Evolutionary conservation across 30 jellyfish, hydroid and myxozoan genomes (phyloP), one percentile per base, ranked within the genome.

Genomic region (Catostylus mosaicus): DNA sequence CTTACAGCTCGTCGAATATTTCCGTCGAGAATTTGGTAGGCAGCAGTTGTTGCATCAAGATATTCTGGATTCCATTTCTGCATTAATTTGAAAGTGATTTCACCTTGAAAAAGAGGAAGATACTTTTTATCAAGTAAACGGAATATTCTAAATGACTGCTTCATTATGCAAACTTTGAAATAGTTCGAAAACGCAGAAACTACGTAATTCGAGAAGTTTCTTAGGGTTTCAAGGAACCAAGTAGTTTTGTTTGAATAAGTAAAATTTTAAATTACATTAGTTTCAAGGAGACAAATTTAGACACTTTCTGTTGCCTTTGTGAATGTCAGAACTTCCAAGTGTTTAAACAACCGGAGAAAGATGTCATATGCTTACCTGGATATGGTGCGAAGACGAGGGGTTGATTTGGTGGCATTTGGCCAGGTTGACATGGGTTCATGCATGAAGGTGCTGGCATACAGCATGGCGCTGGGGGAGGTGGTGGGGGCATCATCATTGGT

Each of bases 361-460:
- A n/a, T n/a, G n/a, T n/a, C 24, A 50, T 18, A 3, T 68, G 57
- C 87, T 30, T 73, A 88, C 97, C 97, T 79, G 97, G 97, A 60
- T 88, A 88, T 36, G 97, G 97, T 34, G 97, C 97, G 51, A 33
- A 88, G 37, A 88, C 97, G 16, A 88, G 59, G 3, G 97, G 89
- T 37, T 89, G 97, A 48, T 43, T 75, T 77, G 87, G 84, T 69
- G 94, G 93, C 87, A 67, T 56, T 88, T 63, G 89, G 22, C 91
- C 93, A 64, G 94, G 87, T 50, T 89, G 94, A 66, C 98, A 92
- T 61, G 98, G 98, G 79, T 92, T 92, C 80, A 63, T 56, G 82
- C 98, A 92, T 2, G 89, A 43, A 10, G 98, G 98, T 23, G 96
- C 85, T 46, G 98, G 98, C 90, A 86, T 74, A 72, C 98, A 93